Base-by-base conservation (phyloP, 2,113 vertebrate species). In the Leptobrachium ailaonicum region DNA sequence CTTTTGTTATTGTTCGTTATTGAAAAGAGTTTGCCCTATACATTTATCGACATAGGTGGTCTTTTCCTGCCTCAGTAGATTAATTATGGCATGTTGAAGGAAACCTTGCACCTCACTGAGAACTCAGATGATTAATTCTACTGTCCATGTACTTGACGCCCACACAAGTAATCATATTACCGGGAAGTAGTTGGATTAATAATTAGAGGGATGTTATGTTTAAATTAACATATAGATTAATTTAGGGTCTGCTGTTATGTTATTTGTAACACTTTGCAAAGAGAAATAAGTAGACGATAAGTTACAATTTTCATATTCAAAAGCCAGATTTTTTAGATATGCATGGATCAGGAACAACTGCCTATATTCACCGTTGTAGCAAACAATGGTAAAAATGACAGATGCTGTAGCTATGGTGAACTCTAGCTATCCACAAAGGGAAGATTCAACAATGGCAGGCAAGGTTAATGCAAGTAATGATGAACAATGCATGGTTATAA, bases 101-200 rank as follows among this genome's bases (percentile, higher is more conserved):
- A 72, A 20, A 32, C 43, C 6, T 79, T 79, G 43, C 64, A 68
- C 40, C 45, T 56, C 53, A 41, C 53, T 12, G 50, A 67, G 74
- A 67, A 67, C 45, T 78, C 43, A 64, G 43, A 20, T 71, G 44
- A 72, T 71, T 79, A 71, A 79, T 79, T 79, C 20, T 32, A 58
- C 2, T 79, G 47, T 47, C 12, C 44, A 32, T 71, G 44, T 42
- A 41, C 56, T 71, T 79, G 41, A 41, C 56, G 40, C 69, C 42
- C 58, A 79, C 56, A 60, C 11, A 70, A 42, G 54, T 70, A 62
- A 77, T 79, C 68, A 71, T 62, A 79, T 58, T 53, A 71, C 64
- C 6, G 50, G 41, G 58, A 42, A 50, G 58, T 53, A 53, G 12
- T 32, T 53, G 63, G 45, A 75, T 64, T 11, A 64, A 4, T 68